A percentile compares a stretch with the other conserved stretches of the same genome.
Evolutionary conservation across 2,888 invertebrate species (phyloP).

Genomic region (Bombylius major): DNA sequence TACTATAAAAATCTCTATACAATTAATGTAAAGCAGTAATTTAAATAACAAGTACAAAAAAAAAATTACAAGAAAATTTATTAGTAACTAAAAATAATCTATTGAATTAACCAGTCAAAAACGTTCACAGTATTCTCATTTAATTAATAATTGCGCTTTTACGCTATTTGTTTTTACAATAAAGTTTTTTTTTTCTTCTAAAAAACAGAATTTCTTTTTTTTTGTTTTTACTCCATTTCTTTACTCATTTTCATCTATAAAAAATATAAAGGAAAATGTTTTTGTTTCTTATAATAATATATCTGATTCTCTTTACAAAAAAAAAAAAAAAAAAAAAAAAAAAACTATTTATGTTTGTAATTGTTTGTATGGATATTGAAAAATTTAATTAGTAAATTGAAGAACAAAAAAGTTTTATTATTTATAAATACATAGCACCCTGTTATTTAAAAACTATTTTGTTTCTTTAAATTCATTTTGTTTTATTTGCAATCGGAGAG

Average conservation of each 20-base stretch:
- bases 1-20: no score
- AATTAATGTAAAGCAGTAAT: no score
- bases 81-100: neutral
- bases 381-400: no score
- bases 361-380: no score
- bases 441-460: constrained; percentile 15
- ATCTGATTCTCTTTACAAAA: constrained; percentile 6
- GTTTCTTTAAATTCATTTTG: neutral
- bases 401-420: neutral
- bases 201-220: neutral
- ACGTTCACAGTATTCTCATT: constrained; percentile 10
- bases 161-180: neutral
- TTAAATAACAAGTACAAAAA: no score
- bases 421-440: constrained; percentile 29
- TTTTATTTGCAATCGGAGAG: neutral
- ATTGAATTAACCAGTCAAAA: constrained; percentile 13
- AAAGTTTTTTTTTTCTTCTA: no score
- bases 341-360: no score
- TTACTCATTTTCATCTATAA: constrained; percentile 2
- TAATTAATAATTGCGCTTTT: constrained; percentile 2
- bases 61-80: no score
- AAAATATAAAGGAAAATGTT: no score
- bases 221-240: constrained; percentile 2
- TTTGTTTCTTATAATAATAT: no score
- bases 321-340: constrained; percentile 9